Evolutionary conservation across 64 coral and sea anemone genomes (phyloP).

Genomic region (Pachyseris speciosa): DNA sequence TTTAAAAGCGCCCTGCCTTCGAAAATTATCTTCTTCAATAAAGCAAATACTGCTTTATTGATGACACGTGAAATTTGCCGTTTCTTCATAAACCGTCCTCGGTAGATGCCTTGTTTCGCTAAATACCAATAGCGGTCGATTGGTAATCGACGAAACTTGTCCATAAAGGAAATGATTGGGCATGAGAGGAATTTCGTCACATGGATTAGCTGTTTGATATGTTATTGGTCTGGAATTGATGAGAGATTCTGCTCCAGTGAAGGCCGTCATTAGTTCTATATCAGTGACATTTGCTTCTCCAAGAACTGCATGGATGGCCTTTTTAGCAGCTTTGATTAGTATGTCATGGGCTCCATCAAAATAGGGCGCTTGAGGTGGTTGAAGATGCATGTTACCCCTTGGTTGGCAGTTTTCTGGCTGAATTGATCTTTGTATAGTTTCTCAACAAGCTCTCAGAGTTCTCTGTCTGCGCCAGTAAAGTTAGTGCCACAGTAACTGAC

Average conservation of each 20-base stretch:
- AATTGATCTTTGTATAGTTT: constrained; percentile 17
- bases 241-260: constrained; percentile 11
- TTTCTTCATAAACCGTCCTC: no score
- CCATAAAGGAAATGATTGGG: constrained; percentile 64
- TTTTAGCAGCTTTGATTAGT: constrained; percentile 64
- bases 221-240: constrained; percentile 63
- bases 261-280: constrained; percentile 12
- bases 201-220: constrained; percentile 44
- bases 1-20: no score
- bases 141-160: no score
- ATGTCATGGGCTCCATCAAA: constrained; percentile 57
- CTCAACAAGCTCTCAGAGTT: constrained; percentile 28
- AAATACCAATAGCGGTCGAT: no score
- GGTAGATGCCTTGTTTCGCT: no score
- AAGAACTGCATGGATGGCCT: not conserved
- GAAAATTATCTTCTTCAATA: no score
- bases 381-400: constrained; percentile 50
- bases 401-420: not conserved
- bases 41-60: no score
- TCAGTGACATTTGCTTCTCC: constrained; percentile 11
- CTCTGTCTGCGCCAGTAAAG: constrained; percentile 40
- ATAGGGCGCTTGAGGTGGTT: constrained; percentile 51
- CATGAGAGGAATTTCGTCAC: constrained; percentile 18
- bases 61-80: no score
- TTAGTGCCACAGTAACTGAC: constrained; percentile 40